phyloP scores from a whole-genome alignment of 2,113 vertebrate genomes.

The Prochilodus magdalenae region DNA sequence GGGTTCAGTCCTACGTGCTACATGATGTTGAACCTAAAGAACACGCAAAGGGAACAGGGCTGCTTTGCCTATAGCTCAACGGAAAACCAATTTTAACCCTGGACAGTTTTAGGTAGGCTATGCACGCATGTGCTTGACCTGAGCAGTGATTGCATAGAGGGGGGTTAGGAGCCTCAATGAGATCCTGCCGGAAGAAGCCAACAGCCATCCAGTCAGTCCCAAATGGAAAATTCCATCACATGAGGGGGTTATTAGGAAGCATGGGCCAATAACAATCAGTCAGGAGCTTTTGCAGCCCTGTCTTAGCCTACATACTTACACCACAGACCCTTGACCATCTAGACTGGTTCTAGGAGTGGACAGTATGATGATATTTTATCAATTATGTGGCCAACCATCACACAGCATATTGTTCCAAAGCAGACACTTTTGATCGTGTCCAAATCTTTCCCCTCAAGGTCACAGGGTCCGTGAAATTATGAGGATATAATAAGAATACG shows the following conservation, averaged over 20 bases:
- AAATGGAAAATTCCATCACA: conserved; percentile 33
- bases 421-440: too few relatives aligned
- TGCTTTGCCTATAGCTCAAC: background rate
- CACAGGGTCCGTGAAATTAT: too few relatives aligned
- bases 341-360: too few relatives aligned
- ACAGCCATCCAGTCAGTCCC: conserved; percentile 14
- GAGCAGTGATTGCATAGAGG: too few relatives aligned
- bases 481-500: too few relatives aligned
- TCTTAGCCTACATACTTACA: too few relatives aligned
- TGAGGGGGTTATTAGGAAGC: conserved; percentile 16
- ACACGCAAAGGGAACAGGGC: too few relatives aligned
- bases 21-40: background rate
- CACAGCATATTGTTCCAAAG: too few relatives aligned
- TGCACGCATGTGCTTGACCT: background rate
- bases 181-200: conserved; percentile 19
- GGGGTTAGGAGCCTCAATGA: background rate
- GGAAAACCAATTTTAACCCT: background rate
- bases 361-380: too few relatives aligned
- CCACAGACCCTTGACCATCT: too few relatives aligned
- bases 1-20: background rate
- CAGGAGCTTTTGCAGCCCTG: background rate
- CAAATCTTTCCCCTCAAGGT: too few relatives aligned
- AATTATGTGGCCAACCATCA: too few relatives aligned
- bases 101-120: background rate
- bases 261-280: conserved; percentile 6